Percentiles rank a stretch among this genome's conserved stretches.
Evolutionary conservation across 2,113 vertebrate species (phyloP).

Genomic region (Clarias magur): DNA sequence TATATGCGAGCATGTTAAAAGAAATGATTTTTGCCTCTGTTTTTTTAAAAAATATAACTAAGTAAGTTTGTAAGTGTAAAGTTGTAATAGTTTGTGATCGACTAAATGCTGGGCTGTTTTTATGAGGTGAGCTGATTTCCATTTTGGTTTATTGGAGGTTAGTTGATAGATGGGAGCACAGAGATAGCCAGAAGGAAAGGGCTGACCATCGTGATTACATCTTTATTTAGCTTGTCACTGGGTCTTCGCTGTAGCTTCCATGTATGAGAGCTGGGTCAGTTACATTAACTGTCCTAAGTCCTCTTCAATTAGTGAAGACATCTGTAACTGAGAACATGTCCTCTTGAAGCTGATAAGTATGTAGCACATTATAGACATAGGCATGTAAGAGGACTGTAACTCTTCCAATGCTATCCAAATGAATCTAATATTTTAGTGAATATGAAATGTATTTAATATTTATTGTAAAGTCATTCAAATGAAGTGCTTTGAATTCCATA

Average conservation of each 20-base stretch:
- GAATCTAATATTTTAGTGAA: background rate
- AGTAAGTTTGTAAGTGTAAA: slow-evolving; percentile 62
- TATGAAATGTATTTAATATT: background rate
- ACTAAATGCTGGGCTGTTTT: slow-evolving; percentile 43
- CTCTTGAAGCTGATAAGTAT: background rate
- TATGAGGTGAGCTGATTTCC: slow-evolving; percentile 55
- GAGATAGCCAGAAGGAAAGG: slow-evolving; percentile 43
- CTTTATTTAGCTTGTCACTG: slow-evolving; percentile 65
- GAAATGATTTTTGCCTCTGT: slow-evolving; percentile 51
- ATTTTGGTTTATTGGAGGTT: slow-evolving; percentile 43
- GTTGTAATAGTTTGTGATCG: slow-evolving; percentile 52
- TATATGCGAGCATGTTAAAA: slow-evolving; percentile 47
- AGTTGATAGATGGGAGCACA: slow-evolving; percentile 46
- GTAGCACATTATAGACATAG: background rate
- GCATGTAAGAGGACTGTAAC: background rate
- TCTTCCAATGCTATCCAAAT: background rate
- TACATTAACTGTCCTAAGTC: slow-evolving; percentile 7
- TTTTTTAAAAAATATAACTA: slow-evolving; percentile 59
- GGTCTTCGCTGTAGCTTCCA: background rate
- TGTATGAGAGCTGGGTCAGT: background rate
- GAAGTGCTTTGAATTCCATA: background rate
- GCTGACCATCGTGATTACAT: slow-evolving; percentile 52
- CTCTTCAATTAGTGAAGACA: background rate
- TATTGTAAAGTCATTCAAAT: background rate
- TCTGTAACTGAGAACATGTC: background rate